These are phyloP conservation scores for Eurytoma adleriae DNA, from an alignment of 2,888 invertebrate genomes.

Conservation along the genomic window DNA sequence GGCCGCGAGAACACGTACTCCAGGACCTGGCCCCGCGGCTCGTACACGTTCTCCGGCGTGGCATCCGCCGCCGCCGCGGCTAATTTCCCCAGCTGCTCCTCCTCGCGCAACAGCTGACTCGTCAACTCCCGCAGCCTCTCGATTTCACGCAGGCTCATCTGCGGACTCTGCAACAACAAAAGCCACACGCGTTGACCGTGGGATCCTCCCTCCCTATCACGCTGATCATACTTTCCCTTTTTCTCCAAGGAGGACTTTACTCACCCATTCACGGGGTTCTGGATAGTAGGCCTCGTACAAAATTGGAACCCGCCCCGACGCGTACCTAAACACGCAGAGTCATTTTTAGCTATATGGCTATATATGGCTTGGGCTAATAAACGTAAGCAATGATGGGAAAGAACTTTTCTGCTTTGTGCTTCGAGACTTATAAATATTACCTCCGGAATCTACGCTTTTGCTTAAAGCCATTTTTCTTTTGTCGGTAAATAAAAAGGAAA, in stretches of 20 bases:
- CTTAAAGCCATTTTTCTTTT: too few relatives aligned
- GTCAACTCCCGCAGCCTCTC: conserved; percentile 45
- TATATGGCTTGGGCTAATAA: neutral
- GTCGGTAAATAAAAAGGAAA: too few relatives aligned
- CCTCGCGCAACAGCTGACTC: conserved; percentile 40
- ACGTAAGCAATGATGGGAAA: too few relatives aligned
- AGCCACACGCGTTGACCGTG: neutral
- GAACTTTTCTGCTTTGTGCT: too few relatives aligned
- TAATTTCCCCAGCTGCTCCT: conserved; percentile 36
- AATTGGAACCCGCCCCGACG: conserved; percentile 61
- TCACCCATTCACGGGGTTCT: conserved; percentile 54
- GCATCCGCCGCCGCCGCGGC: conserved; percentile 17
- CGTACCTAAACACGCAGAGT: conserved; percentile 9
- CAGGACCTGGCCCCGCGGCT: conserved; percentile 42
- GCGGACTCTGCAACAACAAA: conserved; percentile 26
- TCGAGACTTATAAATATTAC: too few relatives aligned
- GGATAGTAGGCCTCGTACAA: conserved; percentile 70
- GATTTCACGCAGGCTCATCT: conserved; percentile 40
- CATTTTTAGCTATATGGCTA: conserved; percentile 11
- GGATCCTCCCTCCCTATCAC: neutral
- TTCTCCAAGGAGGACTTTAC: neutral
- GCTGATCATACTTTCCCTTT: neutral
- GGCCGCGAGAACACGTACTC: conserved; percentile 50
- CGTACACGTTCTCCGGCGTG: conserved; percentile 38
- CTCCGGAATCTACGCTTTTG: too few relatives aligned